A percentile compares a stretch with the other conserved stretches of the same genome.
phyloP scores from a whole-genome alignment of 2,113 vertebrate genomes.

The Shinisaurus crocodilurus region DNA sequence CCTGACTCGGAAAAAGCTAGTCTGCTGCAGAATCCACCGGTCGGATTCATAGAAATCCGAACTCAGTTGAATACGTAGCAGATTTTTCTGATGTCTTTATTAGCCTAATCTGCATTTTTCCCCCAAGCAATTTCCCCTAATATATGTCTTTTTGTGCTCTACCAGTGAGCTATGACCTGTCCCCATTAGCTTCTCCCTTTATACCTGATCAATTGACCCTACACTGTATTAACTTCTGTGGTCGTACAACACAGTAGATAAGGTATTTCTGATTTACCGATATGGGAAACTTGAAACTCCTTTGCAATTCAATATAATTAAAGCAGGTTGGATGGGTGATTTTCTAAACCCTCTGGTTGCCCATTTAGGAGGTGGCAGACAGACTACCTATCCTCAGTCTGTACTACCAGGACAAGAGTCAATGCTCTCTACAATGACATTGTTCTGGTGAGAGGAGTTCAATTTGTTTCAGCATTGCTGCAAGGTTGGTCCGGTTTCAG shows the following conservation, averaged over 20 bases:
- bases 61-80: too few relatives aligned
- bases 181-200: background rate
- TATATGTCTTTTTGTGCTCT: background rate
- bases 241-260: background rate
- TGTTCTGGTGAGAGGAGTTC: conserved; percentile 31
- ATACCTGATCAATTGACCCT: background rate
- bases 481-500: conserved; percentile 37
- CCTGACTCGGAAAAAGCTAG: too few relatives aligned
- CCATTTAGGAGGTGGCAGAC: accelerated
- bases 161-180: background rate
- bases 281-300: background rate
- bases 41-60: too few relatives aligned
- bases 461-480: conserved; percentile 17
- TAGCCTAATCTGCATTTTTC: too few relatives aligned
- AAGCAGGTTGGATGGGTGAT: background rate
- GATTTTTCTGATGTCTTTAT: too few relatives aligned
- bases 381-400: conserved; percentile 40
- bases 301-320: background rate
- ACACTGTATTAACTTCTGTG: background rate
- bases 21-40: too few relatives aligned
- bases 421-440: conserved; percentile 32
- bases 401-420: conserved; percentile 23
- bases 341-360: background rate
- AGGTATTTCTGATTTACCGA: background rate
- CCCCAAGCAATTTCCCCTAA: too few relatives aligned